Percentiles rank a stretch among this genome's conserved stretches.
Conservation (phyloP, 2,888 invertebrate genomes). For the Heteropelma amictum region DNA sequence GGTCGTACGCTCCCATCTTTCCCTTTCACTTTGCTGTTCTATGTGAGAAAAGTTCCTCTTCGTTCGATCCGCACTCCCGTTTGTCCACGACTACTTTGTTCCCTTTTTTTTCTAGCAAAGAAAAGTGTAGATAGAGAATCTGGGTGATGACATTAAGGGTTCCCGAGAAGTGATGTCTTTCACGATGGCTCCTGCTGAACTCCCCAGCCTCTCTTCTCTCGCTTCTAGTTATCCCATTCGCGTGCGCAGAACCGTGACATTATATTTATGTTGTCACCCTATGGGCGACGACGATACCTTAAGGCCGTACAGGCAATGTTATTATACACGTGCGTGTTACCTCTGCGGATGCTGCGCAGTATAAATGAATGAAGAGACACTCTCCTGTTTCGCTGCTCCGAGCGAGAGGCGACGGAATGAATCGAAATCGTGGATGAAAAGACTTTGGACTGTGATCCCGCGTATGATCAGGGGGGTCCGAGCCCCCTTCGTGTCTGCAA, state of each 20-base stretch:
- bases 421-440: slow-evolving; percentile 29
- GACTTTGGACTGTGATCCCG: slow-evolving; percentile 28
- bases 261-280: slow-evolving; percentile 77
- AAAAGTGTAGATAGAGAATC: slow-evolving; percentile 29
- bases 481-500: slow-evolving; percentile 70
- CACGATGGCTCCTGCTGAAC: slow-evolving; percentile 47
- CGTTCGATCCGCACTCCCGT: slow-evolving; percentile 9
- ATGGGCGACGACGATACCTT: slow-evolving; percentile 63
- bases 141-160: slow-evolving; percentile 35
- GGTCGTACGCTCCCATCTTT: slow-evolving; percentile 46
- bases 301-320: slow-evolving; percentile 33
- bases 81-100: neutral
- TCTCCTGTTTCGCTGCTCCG: slow-evolving; percentile 26
- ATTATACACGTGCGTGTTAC: slow-evolving; percentile 16
- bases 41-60: slow-evolving; percentile 11
- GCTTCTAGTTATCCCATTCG: slow-evolving; percentile 64
- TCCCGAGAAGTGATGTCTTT: slow-evolving; percentile 42
- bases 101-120: slow-evolving; percentile 17
- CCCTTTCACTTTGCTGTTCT: slow-evolving; percentile 7
- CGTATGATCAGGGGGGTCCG: slow-evolving; percentile 67
- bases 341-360: slow-evolving; percentile 41
- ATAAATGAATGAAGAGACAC: slow-evolving; percentile 44
- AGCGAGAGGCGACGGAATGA: slow-evolving; percentile 52
- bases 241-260: slow-evolving; percentile 75
- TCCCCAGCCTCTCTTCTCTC: neutral